Evolutionary conservation across 2,113 vertebrate genomes (phyloP), one percentile per base, ranked within the genome.

Genomic region (Thinocorus orbignyianus): DNA sequence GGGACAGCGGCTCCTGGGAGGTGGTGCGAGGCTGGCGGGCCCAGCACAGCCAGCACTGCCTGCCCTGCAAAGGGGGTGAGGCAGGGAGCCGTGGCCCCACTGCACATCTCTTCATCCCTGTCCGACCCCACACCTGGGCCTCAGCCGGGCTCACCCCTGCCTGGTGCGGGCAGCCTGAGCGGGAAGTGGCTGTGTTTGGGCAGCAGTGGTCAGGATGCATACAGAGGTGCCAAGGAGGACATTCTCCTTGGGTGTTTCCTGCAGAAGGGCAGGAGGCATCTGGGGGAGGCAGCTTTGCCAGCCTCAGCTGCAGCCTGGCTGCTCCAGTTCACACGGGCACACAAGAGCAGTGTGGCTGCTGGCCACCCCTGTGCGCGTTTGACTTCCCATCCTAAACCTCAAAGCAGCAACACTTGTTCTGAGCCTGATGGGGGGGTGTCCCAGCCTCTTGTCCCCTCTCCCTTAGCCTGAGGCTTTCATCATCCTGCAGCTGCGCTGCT

Each of bases 401-500:
- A 33, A 28, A 62, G 55, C 2, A 0, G 15, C 0, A 1, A 58
- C 20, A 2, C 57, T 8, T 54, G 49, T 80, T 72, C 41, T 6
- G 39, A 81, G 51, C 22, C 52, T 8, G 30, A 33, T 7, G n/a
- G 28, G 52, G 52, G 20, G 23, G 20, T 60, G 42, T 39, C 48
- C 13, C 41, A 37, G 52, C 20, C 33, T 39, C 35, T 14, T 13
- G 3, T 33, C 42, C 44, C 44, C 33, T 49, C 1, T 0, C 44
- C 25, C 31, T 58, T 31, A 60, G 12, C 54, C 42, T 8, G 33
- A 52, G 54, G 33, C 42, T 68, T 52, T 61, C 2, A 0, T 46
- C 0, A 0, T 10, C 51, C 51, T 60, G 23, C 2, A 1, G 6
- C 77, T 28, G 39, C 1, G 2, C 51, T 23, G 13, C 10, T 24